These are phyloP conservation scores for Apaloderma vittatum DNA, from an alignment of 2,113 vertebrate species.

Conservation along the genomic window DNA sequence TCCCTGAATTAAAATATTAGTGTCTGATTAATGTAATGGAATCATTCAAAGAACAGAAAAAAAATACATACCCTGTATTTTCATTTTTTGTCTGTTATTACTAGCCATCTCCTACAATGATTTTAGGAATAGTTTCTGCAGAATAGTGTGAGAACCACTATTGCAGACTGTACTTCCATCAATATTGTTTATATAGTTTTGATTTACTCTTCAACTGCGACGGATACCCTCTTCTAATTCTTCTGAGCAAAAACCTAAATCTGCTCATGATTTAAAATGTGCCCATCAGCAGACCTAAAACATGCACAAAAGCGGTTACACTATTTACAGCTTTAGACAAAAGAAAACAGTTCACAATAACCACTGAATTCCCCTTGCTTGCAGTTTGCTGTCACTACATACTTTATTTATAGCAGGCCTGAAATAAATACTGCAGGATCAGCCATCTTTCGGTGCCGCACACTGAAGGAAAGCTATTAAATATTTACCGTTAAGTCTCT, in stretches of 20 bases:
- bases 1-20: background rate
- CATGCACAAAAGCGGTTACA: background rate
- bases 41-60: background rate
- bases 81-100: background rate
- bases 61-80: background rate
- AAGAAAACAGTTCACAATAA: conserved; percentile 38
- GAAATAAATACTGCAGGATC: conserved; percentile 61
- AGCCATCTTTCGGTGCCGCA: conserved; percentile 32
- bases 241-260: background rate
- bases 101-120: background rate
- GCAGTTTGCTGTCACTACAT: conserved; percentile 44
- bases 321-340: conserved; percentile 41
- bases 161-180: background rate
- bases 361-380: background rate
- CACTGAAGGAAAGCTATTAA: conserved; percentile 41
- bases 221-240: background rate
- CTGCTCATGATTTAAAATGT: background rate
- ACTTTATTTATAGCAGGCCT: conserved; percentile 57
- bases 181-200: background rate
- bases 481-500: conserved; percentile 16
- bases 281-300: background rate
- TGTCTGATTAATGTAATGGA: background rate
- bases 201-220: background rate
- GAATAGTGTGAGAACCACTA: background rate
- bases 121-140: background rate